Evolutionary conservation across 2,888 invertebrate species (phyloP).

Genomic region (Aspidiotus rigidus): DNA sequence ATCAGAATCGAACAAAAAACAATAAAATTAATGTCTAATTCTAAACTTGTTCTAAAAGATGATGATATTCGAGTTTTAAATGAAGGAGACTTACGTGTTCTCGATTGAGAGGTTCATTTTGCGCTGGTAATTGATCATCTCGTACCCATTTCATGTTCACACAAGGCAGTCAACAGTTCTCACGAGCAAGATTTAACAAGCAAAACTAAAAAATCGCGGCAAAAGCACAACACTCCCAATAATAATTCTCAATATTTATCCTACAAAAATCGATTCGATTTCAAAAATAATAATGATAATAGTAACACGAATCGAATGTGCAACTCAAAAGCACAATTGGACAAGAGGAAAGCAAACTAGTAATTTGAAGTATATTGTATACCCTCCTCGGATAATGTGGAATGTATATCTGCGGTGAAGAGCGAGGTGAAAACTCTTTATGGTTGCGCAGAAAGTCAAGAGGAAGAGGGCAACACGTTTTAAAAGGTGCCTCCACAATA

Average conservation of each 20-base stretch:
- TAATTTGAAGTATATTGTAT: neutral
- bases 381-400: neutral
- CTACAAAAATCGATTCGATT: neutral
- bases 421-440: neutral
- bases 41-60: conserved; percentile 19
- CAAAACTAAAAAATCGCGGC: conserved; percentile 6
- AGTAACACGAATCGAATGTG: neutral
- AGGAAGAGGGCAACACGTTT: neutral
- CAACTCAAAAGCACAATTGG: neutral
- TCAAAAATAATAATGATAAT: neutral
- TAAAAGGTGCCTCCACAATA: neutral
- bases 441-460: neutral
- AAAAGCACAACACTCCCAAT: neutral
- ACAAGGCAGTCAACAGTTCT: too few relatives aligned
- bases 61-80: neutral
- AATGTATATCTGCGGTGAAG: neutral
- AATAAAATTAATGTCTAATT: neutral
- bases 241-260: neutral
- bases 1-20: neutral
- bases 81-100: conserved; percentile 31
- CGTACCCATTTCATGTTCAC: conserved; percentile 27
- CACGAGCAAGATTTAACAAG: neutral
- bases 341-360: neutral
- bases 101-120: conserved; percentile 27
- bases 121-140: conserved; percentile 18